These are phyloP conservation scores for Arrhopalites spinosus DNA, from an alignment of 2,888 invertebrate genomes.

Conservation along the genomic window DNA sequence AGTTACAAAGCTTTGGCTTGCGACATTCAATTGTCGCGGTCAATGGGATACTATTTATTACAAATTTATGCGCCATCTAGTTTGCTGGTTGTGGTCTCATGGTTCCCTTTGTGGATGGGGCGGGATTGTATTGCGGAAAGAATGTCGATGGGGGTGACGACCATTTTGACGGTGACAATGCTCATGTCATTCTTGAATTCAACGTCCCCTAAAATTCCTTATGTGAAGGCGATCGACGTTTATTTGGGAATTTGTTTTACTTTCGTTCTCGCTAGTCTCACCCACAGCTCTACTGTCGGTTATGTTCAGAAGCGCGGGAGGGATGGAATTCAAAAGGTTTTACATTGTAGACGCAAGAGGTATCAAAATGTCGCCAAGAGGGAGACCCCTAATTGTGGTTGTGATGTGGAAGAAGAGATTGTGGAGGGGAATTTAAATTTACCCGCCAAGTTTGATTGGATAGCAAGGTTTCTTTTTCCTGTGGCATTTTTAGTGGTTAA, in stretches of 20 bases:
- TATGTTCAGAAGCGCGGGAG: constrained; percentile 56
- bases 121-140: constrained; percentile 43
- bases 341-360: neutral
- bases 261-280: constrained; percentile 64
- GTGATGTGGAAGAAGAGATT: neutral
- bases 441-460: constrained; percentile 41
- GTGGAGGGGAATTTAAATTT: neutral
- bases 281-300: constrained; percentile 65
- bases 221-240: constrained; percentile 63
- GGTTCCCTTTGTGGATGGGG: constrained; percentile 53
- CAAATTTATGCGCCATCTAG: constrained; percentile 51
- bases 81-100: constrained; percentile 49
- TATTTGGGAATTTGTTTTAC: constrained; percentile 59
- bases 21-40: constrained; percentile 22
- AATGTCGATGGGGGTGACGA: constrained; percentile 61
- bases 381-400: neutral
- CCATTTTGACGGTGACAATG: constrained; percentile 63
- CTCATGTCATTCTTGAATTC: constrained; percentile 61
- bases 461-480: constrained; percentile 46
- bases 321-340: neutral
- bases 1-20: neutral
- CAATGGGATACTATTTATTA: constrained; percentile 47
- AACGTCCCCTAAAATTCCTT: constrained; percentile 63
- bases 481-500: constrained; percentile 45
- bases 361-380: neutral